A percentile compares a stretch with the other conserved stretches of the same genome.
Evolutionary conservation across 2,113 vertebrate genomes (phyloP).

Genomic region (Tragelaphus buxtoni): DNA sequence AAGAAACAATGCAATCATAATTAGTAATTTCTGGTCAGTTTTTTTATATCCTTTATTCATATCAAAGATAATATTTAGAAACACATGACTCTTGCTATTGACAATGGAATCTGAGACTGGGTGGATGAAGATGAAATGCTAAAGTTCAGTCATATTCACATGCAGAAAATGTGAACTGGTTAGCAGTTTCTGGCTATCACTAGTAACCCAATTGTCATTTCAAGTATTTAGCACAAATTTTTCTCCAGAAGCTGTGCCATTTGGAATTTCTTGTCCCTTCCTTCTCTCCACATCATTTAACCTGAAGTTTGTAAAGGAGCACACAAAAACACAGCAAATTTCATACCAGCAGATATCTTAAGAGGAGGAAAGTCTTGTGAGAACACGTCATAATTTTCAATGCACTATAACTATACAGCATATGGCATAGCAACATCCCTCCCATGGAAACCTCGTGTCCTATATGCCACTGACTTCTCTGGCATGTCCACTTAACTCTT

Average conservation of each 20-base stretch:
- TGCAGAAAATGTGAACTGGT: neutral
- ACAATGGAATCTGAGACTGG: neutral
- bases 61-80: neutral
- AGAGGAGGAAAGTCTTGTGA: neutral
- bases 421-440: fast-evolving
- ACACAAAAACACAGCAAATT: neutral
- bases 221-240: neutral
- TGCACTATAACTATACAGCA: neutral
- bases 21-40: neutral
- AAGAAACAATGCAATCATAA: neutral
- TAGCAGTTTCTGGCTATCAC: neutral
- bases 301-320: neutral
- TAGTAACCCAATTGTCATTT: neutral
- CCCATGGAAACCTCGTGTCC: no score
- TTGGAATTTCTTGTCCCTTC: neutral
- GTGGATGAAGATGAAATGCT: neutral
- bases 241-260: neutral
- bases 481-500: neutral
- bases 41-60: neutral
- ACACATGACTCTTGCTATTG: neutral
- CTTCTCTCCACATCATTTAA: neutral
- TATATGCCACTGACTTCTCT: neutral
- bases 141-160: neutral
- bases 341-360: neutral
- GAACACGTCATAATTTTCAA: neutral